Evolutionary conservation across 2,113 vertebrate genomes (phyloP).

Genomic region (Siniperca chuatsi): DNA sequence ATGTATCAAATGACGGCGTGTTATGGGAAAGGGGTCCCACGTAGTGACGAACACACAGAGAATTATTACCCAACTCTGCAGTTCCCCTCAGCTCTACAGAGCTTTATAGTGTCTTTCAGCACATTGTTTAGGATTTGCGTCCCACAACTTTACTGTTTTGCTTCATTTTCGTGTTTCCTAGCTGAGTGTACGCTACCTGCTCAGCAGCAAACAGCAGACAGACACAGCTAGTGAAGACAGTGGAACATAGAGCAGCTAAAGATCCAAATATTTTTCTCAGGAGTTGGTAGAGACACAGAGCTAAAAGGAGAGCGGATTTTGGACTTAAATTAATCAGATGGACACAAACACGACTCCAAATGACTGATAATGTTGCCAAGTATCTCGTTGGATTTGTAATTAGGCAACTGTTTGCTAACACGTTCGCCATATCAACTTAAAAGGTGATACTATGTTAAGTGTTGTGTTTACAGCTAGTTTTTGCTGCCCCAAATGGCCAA

Average conservation of each 20-base stretch:
- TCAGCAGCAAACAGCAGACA: slow-evolving; percentile 3
- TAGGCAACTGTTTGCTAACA: too few relatives aligned
- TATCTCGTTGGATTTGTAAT: too few relatives aligned
- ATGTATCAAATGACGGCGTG: background rate
- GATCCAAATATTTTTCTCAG: background rate
- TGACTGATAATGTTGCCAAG: too few relatives aligned
- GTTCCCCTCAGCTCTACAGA: background rate
- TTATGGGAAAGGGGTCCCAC: background rate
- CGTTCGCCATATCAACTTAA: too few relatives aligned
- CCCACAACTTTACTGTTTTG: too few relatives aligned
- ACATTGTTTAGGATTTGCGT: background rate
- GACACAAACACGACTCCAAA: too few relatives aligned
- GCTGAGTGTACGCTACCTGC: background rate
- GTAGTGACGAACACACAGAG: background rate
- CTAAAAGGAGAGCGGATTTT: too few relatives aligned
- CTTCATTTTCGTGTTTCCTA: background rate
- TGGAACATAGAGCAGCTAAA: background rate
- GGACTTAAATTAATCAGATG: too few relatives aligned
- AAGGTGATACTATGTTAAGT: too few relatives aligned
- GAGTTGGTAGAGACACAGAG: too few relatives aligned
- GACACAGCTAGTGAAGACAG: background rate
- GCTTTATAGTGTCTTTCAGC: background rate
- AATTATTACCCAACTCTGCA: background rate
- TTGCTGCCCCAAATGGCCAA: too few relatives aligned
- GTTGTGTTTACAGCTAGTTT: too few relatives aligned